phyloP scores from a whole-genome alignment of 2,113 vertebrate species.

The Corapipo altera region DNA sequence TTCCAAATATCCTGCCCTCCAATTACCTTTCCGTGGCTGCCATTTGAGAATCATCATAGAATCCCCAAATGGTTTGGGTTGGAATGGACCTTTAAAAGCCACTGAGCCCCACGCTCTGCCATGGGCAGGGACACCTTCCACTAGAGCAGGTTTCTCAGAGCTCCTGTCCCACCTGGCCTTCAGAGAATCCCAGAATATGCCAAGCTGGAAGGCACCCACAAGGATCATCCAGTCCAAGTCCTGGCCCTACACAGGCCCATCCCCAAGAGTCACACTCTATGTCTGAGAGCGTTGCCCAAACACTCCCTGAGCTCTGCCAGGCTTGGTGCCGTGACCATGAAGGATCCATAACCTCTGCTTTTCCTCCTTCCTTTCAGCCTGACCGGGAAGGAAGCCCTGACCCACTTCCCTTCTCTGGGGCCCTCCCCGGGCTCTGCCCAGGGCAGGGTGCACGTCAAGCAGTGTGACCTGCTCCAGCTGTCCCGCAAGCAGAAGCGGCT shows the following conservation, averaged over 20 bases:
- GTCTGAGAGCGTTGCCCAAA: background rate
- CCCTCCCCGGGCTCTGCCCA: slow-evolving; percentile 61
- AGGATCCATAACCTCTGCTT: background rate
- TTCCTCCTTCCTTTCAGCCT: slow-evolving; percentile 73
- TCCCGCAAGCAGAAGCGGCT: slow-evolving; percentile 89
- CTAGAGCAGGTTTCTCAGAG: background rate
- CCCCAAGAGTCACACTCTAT: background rate
- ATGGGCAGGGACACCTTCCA: background rate
- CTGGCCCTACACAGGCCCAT: background rate
- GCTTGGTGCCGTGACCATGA: background rate
- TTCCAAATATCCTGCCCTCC: background rate
- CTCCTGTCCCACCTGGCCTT: background rate
- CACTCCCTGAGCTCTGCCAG: background rate
- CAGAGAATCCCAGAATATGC: background rate
- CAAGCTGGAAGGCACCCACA: background rate
- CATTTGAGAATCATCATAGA: background rate
- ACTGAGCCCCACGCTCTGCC: background rate
- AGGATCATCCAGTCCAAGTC: background rate
- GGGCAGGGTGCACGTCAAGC: slow-evolving; percentile 86
- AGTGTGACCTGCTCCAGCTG: slow-evolving; percentile 92
- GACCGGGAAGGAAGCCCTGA: slow-evolving; percentile 90
- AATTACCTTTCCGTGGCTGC: too few relatives aligned
- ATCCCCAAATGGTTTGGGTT: background rate
- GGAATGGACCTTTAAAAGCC: background rate
- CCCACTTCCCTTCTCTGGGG: slow-evolving; percentile 81